A percentile compares a stretch with the other conserved stretches of the same genome.
Conservation (phyloP, 2,888 invertebrate species). For the Onchidella celtica region DNA sequence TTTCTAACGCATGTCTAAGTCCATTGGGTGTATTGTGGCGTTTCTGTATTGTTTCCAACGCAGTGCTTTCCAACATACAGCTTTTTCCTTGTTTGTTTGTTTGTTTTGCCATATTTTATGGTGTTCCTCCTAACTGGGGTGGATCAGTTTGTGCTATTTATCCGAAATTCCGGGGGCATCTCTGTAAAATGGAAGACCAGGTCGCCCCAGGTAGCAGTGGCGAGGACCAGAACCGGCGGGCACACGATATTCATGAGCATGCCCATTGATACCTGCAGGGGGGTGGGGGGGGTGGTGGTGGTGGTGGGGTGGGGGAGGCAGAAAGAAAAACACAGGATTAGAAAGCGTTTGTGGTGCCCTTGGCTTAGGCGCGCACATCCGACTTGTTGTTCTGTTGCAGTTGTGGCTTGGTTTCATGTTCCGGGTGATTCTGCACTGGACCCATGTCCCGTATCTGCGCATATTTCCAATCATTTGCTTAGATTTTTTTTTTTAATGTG, state of each 20-base stretch:
- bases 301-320: background rate
- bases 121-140: no score
- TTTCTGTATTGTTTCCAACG: no score
- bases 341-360: no score
- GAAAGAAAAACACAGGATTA: conserved; percentile 15
- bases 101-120: no score
- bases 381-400: no score
- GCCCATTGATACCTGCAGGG: conserved; percentile 62
- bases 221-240: conserved; percentile 62
- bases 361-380: no score
- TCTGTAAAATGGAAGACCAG: conserved; percentile 63
- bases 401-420: no score
- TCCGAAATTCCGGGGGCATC: conserved; percentile 55
- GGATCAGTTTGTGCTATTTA: conserved; percentile 2
- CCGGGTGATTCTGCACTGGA: background rate
- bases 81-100: no score
- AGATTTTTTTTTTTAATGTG: no score
- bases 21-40: no score
- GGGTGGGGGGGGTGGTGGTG: background rate
- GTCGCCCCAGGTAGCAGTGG: conserved; percentile 67
- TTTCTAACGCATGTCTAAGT: no score
- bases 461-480: background rate
- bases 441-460: background rate
- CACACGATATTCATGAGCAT: conserved; percentile 64
- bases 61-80: no score